These are phyloP conservation scores for Pinctada fucata DNA, from an alignment of 2,888 invertebrate genomes.

Conservation along the genomic window DNA sequence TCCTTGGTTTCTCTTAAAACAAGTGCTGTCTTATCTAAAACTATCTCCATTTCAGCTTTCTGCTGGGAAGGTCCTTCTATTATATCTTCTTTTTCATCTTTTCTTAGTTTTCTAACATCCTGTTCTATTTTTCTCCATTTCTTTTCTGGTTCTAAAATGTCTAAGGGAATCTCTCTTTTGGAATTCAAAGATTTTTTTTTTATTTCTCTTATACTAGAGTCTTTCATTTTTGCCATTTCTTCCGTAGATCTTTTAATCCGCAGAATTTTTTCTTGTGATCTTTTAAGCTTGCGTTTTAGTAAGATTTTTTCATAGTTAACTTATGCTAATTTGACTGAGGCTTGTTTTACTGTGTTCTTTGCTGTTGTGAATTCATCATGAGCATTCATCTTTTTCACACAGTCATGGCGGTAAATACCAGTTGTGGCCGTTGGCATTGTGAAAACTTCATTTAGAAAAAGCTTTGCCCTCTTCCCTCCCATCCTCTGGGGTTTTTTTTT, in stretches of 20 bases:
- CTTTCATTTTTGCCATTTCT: background rate
- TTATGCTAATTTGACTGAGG: background rate
- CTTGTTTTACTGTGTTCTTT: background rate
- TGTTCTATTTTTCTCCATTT: background rate
- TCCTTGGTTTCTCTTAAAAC: constrained; percentile 4
- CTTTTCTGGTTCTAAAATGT: background rate
- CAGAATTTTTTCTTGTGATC: background rate
- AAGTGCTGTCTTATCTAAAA: background rate
- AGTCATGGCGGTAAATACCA: background rate
- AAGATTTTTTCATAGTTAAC: constrained; percentile 18
- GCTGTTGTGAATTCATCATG: background rate
- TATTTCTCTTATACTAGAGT: constrained; percentile 2
- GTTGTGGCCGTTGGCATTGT: background rate
- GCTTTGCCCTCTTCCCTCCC: background rate
- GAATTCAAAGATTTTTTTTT: background rate
- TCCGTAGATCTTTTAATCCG: background rate
- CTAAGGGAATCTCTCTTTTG: background rate
- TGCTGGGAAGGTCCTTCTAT: background rate
- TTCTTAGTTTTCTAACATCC: constrained; percentile 1
- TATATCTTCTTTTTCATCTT: background rate
- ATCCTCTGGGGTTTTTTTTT: background rate
- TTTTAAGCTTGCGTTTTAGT: constrained; percentile 7
- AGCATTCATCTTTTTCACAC: no score
- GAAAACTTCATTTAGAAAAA: background rate
- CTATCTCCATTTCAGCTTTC: constrained; percentile 12